Evolutionary conservation across 2,888 invertebrate genomes (phyloP), one percentile per base, ranked within the genome.

Genomic region (Frankliniella intonsa): DNA sequence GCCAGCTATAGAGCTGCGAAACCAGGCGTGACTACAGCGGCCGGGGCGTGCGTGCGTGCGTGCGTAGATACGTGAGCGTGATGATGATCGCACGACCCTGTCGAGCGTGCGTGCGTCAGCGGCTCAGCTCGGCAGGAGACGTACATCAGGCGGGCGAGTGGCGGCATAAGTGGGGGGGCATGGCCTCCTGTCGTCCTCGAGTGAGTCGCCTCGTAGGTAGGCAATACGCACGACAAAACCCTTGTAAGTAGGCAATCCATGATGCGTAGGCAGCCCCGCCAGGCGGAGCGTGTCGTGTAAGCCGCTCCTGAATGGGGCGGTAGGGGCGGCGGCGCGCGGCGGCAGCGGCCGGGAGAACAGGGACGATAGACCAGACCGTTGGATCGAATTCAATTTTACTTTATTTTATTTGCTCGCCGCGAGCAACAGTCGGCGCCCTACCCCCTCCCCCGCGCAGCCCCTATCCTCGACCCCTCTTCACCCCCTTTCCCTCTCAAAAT

Each of bases 41-140:
- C 5, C 38, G 62, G 62, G 69, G 69, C 69, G 69, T 76, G 69
- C n/a, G 69, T 9, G 69, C 69, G 69, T 69, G 22, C 69, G 69
- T 69, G 69, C 69, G 69, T 69, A 22, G 22, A 12, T 69, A 22
- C 25, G 69, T 76, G 69, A 38, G 38, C 38, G 38, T 38, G 38
- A 38, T 38, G 38, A 38, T 38, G 38, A 38, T 38, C 69, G 69
- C 22, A 22, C 69, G 69, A 22, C 38, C 38, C 5, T 5, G 38
- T 5, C 22, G 69, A n/a, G 62, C 62, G 62, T 62, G 62, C 62
- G 62, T 62, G 55, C 55, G 62, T 19, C 19, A 7, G 62, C 62
- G 17, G 14, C 7, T 62, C 19, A 62, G 62, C 62, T 62, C 12
- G 62, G 14, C 62, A 62, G 62, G 62, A 62, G 62, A 14, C 17